phyloP scores from a whole-genome alignment of 2,888 invertebrate genomes.

The Gymnosoma rotundatum region DNA sequence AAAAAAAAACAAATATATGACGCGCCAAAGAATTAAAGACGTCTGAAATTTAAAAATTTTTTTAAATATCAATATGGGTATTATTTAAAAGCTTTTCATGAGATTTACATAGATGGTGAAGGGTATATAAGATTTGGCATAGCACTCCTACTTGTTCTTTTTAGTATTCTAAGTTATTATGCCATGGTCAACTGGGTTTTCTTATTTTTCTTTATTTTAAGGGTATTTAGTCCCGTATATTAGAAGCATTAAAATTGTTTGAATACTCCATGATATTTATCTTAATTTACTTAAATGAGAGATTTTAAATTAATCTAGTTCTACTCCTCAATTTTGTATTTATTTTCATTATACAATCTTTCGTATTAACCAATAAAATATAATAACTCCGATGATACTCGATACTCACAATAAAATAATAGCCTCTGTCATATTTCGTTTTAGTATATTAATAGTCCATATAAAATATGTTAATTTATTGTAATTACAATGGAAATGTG shows the following conservation, averaged over 20 bases:
- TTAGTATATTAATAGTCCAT: constrained; percentile 33
- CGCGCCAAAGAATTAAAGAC: too few species aligned
- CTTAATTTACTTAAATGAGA: constrained; percentile 33
- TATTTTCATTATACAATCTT: constrained; percentile 34
- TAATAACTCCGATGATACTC: constrained; percentile 1
- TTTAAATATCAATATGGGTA: too few species aligned
- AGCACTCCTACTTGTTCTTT: too few species aligned
- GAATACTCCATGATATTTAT: constrained; percentile 49
- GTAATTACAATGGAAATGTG: constrained; percentile 40
- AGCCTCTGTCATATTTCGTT: constrained; percentile 22
- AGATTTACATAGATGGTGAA: too few species aligned
- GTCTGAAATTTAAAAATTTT: too few species aligned
- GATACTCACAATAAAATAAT: neutral
- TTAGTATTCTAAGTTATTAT: too few species aligned
- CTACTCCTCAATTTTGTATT: neutral
- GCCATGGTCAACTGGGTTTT: neutral
- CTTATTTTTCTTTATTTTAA: neutral
- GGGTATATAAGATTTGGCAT: too few species aligned
- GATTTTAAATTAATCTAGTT: constrained; percentile 35
- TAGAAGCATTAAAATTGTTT: neutral
- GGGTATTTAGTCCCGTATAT: neutral
- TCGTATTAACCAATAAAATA: constrained; percentile 1
- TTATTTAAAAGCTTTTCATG: too few species aligned
- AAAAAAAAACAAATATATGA: too few species aligned
- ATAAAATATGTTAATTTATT: constrained; percentile 64